A percentile compares a stretch with the other conserved stretches of the same genome.
Evolutionary conservation across 1,140 invertebrate genomes (phyloP).

Genomic region (Gerris buenoi): DNA sequence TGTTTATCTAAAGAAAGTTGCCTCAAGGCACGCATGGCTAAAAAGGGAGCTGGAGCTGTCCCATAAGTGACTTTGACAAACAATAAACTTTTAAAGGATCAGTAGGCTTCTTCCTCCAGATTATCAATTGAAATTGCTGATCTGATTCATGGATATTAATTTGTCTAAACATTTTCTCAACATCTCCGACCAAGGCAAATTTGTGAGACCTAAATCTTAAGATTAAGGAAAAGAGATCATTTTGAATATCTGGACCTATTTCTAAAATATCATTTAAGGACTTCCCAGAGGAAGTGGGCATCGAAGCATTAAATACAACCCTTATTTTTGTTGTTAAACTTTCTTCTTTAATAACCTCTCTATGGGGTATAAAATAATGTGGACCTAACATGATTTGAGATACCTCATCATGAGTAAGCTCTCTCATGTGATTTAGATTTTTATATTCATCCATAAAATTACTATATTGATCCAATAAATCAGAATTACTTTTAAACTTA

Average conservation of each 20-base stretch:
- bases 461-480: background rate
- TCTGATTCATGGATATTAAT: slow-evolving; percentile 12
- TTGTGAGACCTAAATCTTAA: slow-evolving; percentile 13
- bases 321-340: slow-evolving; percentile 11
- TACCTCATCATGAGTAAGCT: background rate
- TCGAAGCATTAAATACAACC: slow-evolving; percentile 16
- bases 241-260: slow-evolving; percentile 21
- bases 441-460: background rate
- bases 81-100: no score
- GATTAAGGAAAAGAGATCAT: slow-evolving; percentile 11
- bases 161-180: slow-evolving; percentile 17
- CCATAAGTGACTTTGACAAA: no score
- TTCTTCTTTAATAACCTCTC: slow-evolving; percentile 7
- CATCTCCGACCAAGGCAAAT: slow-evolving; percentile 9
- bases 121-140: slow-evolving; percentile 17
- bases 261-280: slow-evolving; percentile 23
- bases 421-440: background rate
- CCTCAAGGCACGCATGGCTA: no score
- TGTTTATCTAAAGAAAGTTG: no score
- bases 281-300: slow-evolving; percentile 10
- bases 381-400: background rate
- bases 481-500: background rate
- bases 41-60: no score
- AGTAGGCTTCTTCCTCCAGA: no score
- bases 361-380: slow-evolving; percentile 11